Evolutionary conservation across 2,113 vertebrate genomes (phyloP).

Genomic region (Lamprotornis superbus): DNA sequence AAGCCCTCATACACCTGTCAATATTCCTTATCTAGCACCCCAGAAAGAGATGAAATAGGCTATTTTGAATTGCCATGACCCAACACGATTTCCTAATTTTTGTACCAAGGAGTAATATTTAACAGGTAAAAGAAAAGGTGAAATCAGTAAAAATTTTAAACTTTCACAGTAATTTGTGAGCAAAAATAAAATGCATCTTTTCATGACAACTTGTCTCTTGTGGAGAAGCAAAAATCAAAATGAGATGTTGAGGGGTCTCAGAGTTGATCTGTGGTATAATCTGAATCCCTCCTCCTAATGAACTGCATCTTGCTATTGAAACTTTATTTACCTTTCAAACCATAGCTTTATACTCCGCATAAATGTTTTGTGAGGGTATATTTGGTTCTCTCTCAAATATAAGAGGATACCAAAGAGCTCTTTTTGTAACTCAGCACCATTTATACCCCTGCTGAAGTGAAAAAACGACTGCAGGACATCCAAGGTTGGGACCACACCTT

Average conservation of each 20-base stretch:
- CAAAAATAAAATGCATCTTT: background rate
- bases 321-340: conserved; percentile 90
- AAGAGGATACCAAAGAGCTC: conserved; percentile 78
- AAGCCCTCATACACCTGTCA: background rate
- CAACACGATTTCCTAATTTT: background rate
- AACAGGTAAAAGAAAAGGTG: background rate
- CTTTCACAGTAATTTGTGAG: background rate
- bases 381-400: conserved; percentile 86
- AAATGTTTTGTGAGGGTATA: conserved; percentile 83
- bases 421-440: conserved; percentile 70
- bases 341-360: conserved; percentile 84
- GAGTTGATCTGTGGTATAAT: background rate
- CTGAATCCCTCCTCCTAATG: background rate
- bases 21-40: background rate
- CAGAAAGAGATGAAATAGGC: background rate
- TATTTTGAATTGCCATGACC: background rate
- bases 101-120: background rate
- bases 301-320: background rate
- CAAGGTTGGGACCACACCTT: conserved; percentile 74
- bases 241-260: background rate
- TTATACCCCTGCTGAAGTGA: conserved; percentile 59
- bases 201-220: background rate
- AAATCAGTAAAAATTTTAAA: background rate
- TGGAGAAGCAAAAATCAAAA: background rate
- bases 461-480: conserved; percentile 83